Evolutionary conservation across 2,888 invertebrate species (phyloP).

Genomic region (Hypena proboscidalis): DNA sequence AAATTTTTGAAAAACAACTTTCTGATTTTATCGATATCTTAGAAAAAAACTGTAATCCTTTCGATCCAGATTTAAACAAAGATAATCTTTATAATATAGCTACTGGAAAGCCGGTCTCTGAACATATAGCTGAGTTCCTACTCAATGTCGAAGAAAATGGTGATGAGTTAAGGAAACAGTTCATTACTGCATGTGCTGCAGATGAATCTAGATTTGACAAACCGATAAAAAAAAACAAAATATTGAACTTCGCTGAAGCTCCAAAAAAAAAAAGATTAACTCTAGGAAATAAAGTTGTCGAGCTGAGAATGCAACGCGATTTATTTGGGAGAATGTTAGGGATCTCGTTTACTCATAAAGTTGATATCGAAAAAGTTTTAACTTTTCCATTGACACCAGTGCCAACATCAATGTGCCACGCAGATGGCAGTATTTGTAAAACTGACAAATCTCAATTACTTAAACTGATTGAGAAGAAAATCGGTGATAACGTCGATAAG

Average conservation of each 20-base stretch:
- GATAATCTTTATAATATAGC: too few relatives aligned
- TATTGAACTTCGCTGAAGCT: constrained; percentile 48
- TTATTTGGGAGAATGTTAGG: too few relatives aligned
- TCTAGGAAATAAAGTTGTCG: too few relatives aligned
- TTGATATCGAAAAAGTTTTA: too few relatives aligned
- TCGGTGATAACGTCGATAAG: not conserved
- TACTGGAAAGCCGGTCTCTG: not conserved
- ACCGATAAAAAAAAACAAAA: constrained; percentile 23
- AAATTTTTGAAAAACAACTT: not conserved
- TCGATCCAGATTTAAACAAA: too few relatives aligned
- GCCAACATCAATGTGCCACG: too few relatives aligned
- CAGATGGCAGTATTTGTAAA: constrained; percentile 5
- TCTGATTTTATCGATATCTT: not conserved
- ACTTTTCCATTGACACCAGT: too few relatives aligned
- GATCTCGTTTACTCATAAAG: too few relatives aligned
- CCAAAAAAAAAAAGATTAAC: too few relatives aligned
- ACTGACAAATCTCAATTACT: constrained; percentile 2
- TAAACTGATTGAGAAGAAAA: not conserved
- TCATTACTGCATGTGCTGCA: constrained; percentile 4
- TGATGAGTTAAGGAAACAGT: not conserved
- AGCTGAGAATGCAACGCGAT: too few relatives aligned
- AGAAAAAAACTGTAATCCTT: too few relatives aligned
- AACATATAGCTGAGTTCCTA: not conserved
- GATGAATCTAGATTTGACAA: constrained; percentile 39
- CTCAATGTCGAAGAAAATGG: not conserved